Conservation (phyloP, 2,113 vertebrate species). For the human (Homo sapiens) region DNA sequence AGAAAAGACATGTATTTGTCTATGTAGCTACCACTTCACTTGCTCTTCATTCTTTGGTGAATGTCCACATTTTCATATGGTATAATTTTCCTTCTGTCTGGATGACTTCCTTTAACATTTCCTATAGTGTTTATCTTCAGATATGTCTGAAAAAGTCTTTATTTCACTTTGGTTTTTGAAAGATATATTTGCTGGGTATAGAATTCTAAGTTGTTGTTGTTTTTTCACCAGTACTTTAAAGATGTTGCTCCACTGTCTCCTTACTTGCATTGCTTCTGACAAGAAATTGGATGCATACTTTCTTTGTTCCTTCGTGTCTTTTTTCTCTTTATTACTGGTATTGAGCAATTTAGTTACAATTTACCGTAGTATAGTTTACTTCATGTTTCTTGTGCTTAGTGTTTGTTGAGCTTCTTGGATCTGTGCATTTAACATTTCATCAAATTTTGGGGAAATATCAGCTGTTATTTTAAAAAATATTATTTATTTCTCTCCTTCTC, state of each 20-base stretch:
- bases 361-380: not conserved
- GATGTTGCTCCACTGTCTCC: not conserved
- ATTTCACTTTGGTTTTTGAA: constrained; percentile 2
- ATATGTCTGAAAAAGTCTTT: not conserved
- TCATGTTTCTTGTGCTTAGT: not conserved
- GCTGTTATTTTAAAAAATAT: not conserved
- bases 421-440: not conserved
- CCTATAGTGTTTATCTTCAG: not conserved
- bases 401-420: not conserved
- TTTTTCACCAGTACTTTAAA: not conserved
- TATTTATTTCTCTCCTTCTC: not conserved
- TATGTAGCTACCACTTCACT: not conserved
- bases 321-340: not conserved
- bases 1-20: not conserved
- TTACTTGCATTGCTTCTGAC: not conserved
- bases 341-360: not conserved
- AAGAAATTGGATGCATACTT: not conserved
- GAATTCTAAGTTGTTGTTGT: not conserved
- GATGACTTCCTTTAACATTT: not conserved
- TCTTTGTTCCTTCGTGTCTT: not conserved
- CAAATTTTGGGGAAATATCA: not conserved
- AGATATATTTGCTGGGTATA: not conserved
- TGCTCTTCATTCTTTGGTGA: not conserved
- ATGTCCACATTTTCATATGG: not conserved
- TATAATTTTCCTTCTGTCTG: not conserved